Evolutionary conservation across 2,113 vertebrate species (phyloP), one percentile per base, ranked within the genome.

Genomic region (Coregonus clupeaformis): DNA sequence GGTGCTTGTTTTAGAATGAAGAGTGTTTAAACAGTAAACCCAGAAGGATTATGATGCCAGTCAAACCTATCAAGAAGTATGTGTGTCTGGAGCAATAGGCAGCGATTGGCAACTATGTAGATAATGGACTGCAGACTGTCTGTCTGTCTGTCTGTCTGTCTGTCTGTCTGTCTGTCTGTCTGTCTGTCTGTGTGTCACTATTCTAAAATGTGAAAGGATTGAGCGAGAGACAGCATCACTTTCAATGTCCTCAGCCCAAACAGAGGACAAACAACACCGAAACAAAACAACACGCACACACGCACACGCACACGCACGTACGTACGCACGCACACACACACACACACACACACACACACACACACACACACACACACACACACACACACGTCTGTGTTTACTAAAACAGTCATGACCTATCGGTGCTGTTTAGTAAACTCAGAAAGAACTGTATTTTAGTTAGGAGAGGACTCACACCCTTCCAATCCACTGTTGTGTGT

Each of bases 361-460:
- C 36, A 11, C 36, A 42, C 36, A 11, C 36, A 42, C 36, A 42
- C 36, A 42, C 36, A 42, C 36, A 42, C 36, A 11, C 36, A 42
- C 36, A 11, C 36, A 42, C 36, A 72, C 77, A 20, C 80, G 69
- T 86, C 79, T 90, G 88, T 93, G 88, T 93, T 92, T 85, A 91
- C 87, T 86, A 89, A 93, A 93, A 92, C 92, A 93, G 86, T 86
- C 82, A 16, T 79, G 88, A 79, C 87, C 88, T 90, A 86, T 90
- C 85, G 66, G 86, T 68, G 83, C 69, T 93, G 92, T 93, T 93
- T 93, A 90, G 89, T 93, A 93, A 93, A 93, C 91, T 89, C 71
- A 42, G 36, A 42, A 42, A 42, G 36, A 9, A 42, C 86, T 76
- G 32, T 85, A 78, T 74, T 76, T 45, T 49, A 75, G 71, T 76